These are phyloP conservation scores for Zosterops hypoxanthus DNA, from an alignment of 2,113 vertebrate genomes.

Conservation along the genomic window DNA sequence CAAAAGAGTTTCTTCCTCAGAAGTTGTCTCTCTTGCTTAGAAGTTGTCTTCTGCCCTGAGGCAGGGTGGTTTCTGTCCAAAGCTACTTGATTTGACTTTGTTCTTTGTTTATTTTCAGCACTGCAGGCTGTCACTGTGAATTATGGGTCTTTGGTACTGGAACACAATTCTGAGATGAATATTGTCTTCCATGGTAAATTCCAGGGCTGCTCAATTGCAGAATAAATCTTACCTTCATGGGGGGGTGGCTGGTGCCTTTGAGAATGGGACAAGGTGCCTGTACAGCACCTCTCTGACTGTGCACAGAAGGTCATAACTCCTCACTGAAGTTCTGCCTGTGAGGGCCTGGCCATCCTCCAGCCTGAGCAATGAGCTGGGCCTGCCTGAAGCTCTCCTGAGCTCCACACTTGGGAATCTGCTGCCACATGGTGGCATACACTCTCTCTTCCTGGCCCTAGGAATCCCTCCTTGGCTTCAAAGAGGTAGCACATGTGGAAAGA, in stretches of 20 bases:
- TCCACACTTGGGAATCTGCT: slow-evolving; percentile 19
- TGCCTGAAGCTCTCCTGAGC: neutral
- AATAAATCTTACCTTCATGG: slow-evolving; percentile 9
- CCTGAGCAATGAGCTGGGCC: neutral
- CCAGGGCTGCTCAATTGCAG: neutral
- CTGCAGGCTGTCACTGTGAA: slow-evolving; percentile 33
- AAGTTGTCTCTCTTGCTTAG: slow-evolving; percentile 28
- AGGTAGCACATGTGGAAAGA: neutral
- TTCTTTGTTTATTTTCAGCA: slow-evolving; percentile 56
- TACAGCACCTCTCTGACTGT: neutral
- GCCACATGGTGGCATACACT: slow-evolving; percentile 61
- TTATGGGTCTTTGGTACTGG: slow-evolving; percentile 19
- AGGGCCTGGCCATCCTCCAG: neutral
- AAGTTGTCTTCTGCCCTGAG: slow-evolving; percentile 47
- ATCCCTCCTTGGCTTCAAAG: slow-evolving; percentile 19
- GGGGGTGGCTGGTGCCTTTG: neutral
- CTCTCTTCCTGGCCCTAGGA: slow-evolving; percentile 17
- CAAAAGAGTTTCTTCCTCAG: slow-evolving; percentile 30
- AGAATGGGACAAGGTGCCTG: neutral
- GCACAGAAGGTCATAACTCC: neutral
- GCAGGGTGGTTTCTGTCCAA: slow-evolving; percentile 39
- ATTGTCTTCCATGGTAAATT: slow-evolving; percentile 4
- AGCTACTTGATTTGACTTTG: slow-evolving; percentile 53
- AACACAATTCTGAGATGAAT: slow-evolving; percentile 23
- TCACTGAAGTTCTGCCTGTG: neutral